Evolutionary conservation across 2,113 vertebrate genomes (phyloP).

Genomic region (Verasper variegatus): DNA sequence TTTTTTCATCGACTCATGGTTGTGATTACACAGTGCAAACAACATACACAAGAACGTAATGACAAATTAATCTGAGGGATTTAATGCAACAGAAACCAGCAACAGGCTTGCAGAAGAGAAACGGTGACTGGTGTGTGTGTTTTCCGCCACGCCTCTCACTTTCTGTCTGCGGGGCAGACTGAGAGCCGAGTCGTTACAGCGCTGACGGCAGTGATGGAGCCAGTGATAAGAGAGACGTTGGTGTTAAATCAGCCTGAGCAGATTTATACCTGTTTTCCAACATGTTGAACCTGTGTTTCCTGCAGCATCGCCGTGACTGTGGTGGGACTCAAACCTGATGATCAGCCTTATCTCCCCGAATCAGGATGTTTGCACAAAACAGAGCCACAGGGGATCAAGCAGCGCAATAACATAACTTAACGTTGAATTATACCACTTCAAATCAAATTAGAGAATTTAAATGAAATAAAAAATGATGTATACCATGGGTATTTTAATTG

Average conservation of each 20-base stretch:
- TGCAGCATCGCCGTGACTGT: neutral
- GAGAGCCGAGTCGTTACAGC: neutral
- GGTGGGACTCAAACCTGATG: slow-evolving; percentile 4
- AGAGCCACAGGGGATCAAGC: neutral
- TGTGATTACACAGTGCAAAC: neutral
- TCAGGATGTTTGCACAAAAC: slow-evolving; percentile 42
- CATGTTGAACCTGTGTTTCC: neutral
- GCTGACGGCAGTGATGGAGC: slow-evolving; percentile 18
- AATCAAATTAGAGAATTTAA: neutral
- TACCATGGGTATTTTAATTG: no score
- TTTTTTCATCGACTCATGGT: neutral
- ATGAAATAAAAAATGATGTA: neutral
- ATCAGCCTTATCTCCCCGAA: neutral
- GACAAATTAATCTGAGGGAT: neutral
- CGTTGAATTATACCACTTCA: neutral
- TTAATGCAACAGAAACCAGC: neutral
- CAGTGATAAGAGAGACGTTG: slow-evolving; percentile 37
- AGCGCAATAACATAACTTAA: neutral
- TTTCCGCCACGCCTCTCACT: slow-evolving; percentile 16
- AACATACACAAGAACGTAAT: neutral
- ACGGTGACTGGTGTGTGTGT: neutral
- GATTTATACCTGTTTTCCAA: slow-evolving; percentile 7
- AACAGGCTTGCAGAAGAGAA: no score
- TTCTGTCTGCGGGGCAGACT: slow-evolving; percentile 19
- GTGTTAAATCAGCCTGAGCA: slow-evolving; percentile 15